Evolutionary conservation across 2,888 invertebrate species (phyloP).

Genomic region (Eilema caniola): DNA sequence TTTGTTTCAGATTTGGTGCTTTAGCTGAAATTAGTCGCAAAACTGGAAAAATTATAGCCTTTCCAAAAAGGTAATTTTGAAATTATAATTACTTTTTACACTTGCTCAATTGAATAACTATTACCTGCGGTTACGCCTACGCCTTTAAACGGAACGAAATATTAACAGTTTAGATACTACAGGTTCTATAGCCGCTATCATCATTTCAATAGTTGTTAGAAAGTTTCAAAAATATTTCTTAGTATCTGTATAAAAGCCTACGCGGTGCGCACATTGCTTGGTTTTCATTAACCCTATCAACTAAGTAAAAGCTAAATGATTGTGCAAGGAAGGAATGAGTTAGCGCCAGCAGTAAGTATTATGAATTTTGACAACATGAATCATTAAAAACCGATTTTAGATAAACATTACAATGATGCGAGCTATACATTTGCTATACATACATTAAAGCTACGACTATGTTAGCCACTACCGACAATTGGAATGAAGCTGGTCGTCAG

Average conservation of each 20-base stretch:
- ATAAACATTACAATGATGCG: too few species aligned
- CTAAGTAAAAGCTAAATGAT: not conserved
- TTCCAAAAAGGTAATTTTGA: constrained; percentile 46
- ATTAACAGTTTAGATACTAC: not conserved
- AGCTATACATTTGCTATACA: too few species aligned
- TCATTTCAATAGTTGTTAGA: not conserved
- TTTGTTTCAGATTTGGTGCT: constrained; percentile 61
- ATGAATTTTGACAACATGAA: not conserved
- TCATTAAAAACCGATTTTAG: not conserved
- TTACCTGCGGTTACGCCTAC: not conserved
- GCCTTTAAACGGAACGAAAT: not conserved
- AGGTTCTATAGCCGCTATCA: not conserved
- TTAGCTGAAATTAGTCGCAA: constrained; percentile 34
- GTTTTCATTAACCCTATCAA: not conserved
- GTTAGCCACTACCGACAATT: not conserved
- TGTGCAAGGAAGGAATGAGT: not conserved
- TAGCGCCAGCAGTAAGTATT: not conserved
- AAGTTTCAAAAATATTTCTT: not conserved
- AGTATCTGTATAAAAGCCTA: not conserved
- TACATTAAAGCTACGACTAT: not conserved
- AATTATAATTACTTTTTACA: not conserved
- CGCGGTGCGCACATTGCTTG: not conserved
- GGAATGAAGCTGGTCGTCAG: not conserved
- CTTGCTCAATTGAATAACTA: not conserved
- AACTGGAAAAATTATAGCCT: constrained; percentile 61